A percentile compares a stretch with the other conserved stretches of the same genome.
These are phyloP conservation scores for Sylvia borin DNA, from an alignment of 2,797 vertebrate genomes.

Conservation along the genomic window DNA sequence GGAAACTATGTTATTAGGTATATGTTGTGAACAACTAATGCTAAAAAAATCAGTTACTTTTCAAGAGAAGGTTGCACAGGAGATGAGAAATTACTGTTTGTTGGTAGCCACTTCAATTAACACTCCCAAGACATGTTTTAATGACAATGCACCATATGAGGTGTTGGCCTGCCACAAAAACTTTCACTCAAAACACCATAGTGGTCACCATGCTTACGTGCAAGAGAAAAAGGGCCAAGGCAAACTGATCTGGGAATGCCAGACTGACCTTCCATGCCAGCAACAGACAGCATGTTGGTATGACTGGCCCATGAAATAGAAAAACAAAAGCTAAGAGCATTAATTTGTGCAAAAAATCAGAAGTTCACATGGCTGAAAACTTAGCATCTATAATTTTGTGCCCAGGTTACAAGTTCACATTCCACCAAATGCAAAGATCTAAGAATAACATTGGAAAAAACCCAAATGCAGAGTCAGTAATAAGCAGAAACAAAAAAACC, in stretches of 20 bases:
- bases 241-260: neutral
- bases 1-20: neutral
- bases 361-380: neutral
- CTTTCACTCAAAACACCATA: neutral
- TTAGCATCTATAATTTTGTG: neutral
- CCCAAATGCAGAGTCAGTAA: neutral
- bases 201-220: neutral
- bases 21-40: neutral
- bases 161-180: neutral
- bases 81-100: neutral
- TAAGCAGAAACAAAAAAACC: neutral
- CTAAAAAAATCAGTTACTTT: neutral
- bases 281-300: neutral
- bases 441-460: neutral
- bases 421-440: neutral
- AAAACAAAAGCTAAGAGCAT: neutral
- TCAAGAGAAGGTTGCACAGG: neutral
- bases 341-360: neutral
- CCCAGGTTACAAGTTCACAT: neutral
- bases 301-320: neutral
- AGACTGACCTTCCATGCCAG: neutral
- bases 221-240: neutral
- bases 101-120: neutral
- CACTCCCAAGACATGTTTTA: neutral
- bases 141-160: neutral